These are phyloP conservation scores for Equus quagga DNA, from an alignment of 2,113 vertebrate species.

Conservation along the genomic window DNA sequence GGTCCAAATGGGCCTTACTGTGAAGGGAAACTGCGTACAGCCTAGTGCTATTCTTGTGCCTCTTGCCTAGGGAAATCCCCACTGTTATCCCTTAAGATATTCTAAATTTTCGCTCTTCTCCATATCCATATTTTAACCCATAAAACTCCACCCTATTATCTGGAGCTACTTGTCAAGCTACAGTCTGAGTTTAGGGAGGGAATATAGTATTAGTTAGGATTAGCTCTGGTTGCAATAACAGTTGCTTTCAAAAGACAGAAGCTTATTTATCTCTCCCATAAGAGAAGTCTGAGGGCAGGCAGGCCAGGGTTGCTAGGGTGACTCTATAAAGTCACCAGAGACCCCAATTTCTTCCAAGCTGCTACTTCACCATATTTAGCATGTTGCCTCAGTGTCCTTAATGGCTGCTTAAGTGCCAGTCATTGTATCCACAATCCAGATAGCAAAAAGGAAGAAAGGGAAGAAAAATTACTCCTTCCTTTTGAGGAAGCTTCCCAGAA, in stretches of 20 bases:
- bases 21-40: not conserved
- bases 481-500: conserved; percentile 57
- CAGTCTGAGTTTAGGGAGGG: not conserved
- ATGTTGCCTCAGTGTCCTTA: not conserved
- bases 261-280: not conserved
- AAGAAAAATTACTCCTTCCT: conserved; percentile 9
- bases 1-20: not conserved
- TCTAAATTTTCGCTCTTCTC: conserved; percentile 7
- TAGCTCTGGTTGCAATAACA: conserved; percentile 25
- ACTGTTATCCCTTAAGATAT: not conserved
- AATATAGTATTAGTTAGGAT: not conserved
- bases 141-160: not conserved
- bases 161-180: conserved; percentile 28
- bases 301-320: not conserved
- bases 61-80: not conserved
- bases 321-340: conserved; percentile 20
- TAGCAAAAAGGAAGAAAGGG: not conserved
- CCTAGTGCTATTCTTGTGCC: not conserved
- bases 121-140: conserved; percentile 15
- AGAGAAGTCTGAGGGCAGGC: not conserved
- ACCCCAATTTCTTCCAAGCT: conserved; percentile 15
- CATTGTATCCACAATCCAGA: conserved; percentile 5
- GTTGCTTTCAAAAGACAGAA: not conserved
- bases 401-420: not conserved
- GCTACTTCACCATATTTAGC: not conserved